Percentiles rank a stretch among this genome's conserved stretches.
Conservation (phyloP, 2,113 vertebrate species). For the Theristicus caerulescens region DNA sequence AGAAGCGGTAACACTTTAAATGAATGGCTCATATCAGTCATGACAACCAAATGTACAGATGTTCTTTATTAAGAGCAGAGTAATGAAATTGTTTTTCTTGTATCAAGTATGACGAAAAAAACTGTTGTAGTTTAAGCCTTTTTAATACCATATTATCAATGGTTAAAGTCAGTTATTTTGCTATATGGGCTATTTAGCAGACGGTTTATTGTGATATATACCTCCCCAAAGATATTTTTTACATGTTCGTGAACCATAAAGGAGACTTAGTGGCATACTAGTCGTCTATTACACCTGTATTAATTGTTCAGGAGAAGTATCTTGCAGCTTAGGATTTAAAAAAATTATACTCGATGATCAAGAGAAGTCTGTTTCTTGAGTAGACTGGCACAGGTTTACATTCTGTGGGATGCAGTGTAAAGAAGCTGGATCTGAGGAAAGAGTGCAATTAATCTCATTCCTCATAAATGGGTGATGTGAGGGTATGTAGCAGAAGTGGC, state of each 20-base stretch:
- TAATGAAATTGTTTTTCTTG: background rate
- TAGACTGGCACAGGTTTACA: accelerated
- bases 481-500: background rate
- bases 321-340: background rate
- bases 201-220: background rate
- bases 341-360: background rate
- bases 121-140: background rate
- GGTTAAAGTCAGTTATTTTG: background rate
- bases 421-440: background rate
- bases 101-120: background rate
- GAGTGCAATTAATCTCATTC: background rate
- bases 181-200: background rate
- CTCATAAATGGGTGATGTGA: background rate
- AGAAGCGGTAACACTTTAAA: background rate
- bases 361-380: background rate
- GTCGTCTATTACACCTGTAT: background rate
- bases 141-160: background rate
- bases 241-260: background rate
- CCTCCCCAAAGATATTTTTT: background rate
- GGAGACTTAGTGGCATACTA: background rate
- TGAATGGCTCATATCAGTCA: background rate
- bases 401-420: background rate
- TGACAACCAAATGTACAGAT: conserved; percentile 19
- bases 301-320: background rate
- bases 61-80: conserved; percentile 9